phyloP scores from a whole-genome alignment of 2,888 invertebrate genomes.

The Ormyrus labotus region DNA sequence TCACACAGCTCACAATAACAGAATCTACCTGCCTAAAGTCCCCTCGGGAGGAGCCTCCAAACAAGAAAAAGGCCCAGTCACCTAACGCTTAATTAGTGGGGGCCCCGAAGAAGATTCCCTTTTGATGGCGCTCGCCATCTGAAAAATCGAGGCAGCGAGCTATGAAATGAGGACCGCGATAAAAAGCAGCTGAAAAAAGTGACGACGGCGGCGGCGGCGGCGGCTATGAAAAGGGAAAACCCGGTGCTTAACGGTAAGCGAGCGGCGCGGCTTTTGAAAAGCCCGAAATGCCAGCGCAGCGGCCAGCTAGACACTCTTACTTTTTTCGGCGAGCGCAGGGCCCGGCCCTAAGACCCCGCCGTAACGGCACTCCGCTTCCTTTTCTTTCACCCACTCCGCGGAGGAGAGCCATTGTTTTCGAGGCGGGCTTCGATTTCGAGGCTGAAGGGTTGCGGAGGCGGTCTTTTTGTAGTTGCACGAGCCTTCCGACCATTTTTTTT shows the following conservation, averaged over 20 bases:
- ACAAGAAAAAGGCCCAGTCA: too few species aligned
- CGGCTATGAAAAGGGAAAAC: conserved; percentile 52
- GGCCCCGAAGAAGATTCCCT: too few species aligned
- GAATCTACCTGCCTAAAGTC: too few species aligned
- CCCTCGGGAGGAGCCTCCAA: too few species aligned
- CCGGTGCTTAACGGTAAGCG: conserved; percentile 40
- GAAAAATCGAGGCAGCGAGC: conserved; percentile 1
- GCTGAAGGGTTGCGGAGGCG: too few species aligned
- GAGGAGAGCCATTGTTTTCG: too few species aligned
- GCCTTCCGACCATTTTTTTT: too few species aligned
- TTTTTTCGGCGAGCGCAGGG: conserved; percentile 37
- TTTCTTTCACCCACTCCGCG: conserved; percentile 26
- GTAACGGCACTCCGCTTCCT: conserved; percentile 35
- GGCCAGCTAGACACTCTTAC: conserved; percentile 49
- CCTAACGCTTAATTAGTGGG: too few species aligned
- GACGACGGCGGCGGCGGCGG: neutral
- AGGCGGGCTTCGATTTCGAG: too few species aligned
- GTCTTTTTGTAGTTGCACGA: too few species aligned
- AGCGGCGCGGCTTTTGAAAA: neutral
- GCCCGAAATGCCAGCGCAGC: conserved; percentile 16
- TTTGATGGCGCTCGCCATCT: too few species aligned
- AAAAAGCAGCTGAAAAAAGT: neutral
- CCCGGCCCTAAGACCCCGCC: conserved; percentile 5
- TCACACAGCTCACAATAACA: too few species aligned
- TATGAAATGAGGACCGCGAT: neutral